Base-by-base conservation (phyloP, 1,140 invertebrate genomes). In the Plodia interpunctella region DNA sequence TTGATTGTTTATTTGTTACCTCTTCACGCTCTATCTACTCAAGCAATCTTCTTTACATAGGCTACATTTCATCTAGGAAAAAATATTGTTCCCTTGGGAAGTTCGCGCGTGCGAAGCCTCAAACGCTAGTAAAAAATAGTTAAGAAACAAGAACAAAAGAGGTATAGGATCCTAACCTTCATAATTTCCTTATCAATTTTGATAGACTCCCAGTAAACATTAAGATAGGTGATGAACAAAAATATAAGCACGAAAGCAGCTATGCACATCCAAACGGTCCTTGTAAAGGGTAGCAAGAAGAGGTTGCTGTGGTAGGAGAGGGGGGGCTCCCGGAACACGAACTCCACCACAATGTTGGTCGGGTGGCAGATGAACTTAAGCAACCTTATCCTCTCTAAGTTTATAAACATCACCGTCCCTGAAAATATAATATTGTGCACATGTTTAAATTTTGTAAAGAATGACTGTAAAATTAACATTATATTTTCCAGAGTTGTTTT, bases 221-320 rank as follows among this genome's bases (percentile, higher is more conserved):
- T 83, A 0, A 90, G 55, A 15, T 76, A 85, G 6, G 92, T 66
- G 49, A 90, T 63, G 5, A 73, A 57, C 0, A 76, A 73, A n/a
- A 91, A 80, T 11, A 92, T 52, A 5, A 90, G 10, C 0, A 92
- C 66, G 21, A 93, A 78, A 10, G 65, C 78, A 11, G 74, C 68
- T 4, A 88, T 87, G 38, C 89, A 91, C 13, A 88, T 60, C 93
- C 93, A 94, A 1, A 94, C 92, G 0, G 70, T 69, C 1, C 57
- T 78, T 35, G 91, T 84, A 63, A 94, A 94, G 0, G 93, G 92
- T 28, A 94, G 68, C 4, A 88, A 74, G 65, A 92, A 94, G 28
- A 94, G 90, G 70, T 94, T 94, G 30, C 89, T 90, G 11, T 93
- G 87, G 55, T 91, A 93, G 0, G 93, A 93, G n/a, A 94, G 72